A percentile compares a stretch with the other conserved stretches of the same genome.
Conservation (phyloP, 2,797 vertebrate genomes). For the Acipenser oxyrinchus region DNA sequence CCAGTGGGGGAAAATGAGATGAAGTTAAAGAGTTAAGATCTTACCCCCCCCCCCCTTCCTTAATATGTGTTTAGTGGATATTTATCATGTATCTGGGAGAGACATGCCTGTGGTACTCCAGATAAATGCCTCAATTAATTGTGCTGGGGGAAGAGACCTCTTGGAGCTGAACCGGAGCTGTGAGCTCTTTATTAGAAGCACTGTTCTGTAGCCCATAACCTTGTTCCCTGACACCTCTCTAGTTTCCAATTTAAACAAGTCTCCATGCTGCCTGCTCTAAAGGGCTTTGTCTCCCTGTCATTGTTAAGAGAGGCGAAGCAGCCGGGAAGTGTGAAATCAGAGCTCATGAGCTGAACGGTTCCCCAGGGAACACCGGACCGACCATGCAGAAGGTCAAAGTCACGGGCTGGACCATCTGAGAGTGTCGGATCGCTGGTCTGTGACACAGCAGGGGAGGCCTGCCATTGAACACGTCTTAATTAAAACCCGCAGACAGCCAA, state of each 20-base stretch:
- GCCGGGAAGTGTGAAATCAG: conserved; percentile 83
- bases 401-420: conserved; percentile 76
- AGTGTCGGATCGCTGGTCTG: conserved; percentile 67
- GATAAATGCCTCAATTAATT: conserved; percentile 98
- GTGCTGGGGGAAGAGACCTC: conserved; percentile 64
- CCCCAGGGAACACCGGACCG: conserved; percentile 74
- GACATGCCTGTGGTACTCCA: conserved; percentile 83
- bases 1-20: too few relatives aligned
- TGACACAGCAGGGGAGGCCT: conserved; percentile 59
- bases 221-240: conserved; percentile 93
- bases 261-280: conserved; percentile 81
- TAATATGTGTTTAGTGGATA: conserved; percentile 80
- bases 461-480: conserved; percentile 77
- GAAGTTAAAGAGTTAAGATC: too few relatives aligned
- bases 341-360: conserved; percentile 80
- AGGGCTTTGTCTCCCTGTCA: conserved; percentile 89
- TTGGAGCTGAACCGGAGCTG: conserved; percentile 65
- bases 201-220: conserved; percentile 86
- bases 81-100: conserved; percentile 83
- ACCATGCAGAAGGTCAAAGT: conserved; percentile 70
- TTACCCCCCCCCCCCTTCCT: conserved; percentile 39
- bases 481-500: conserved; percentile 74
- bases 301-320: conserved; percentile 70
- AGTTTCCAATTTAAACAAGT: conserved; percentile 84
- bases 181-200: conserved; percentile 86